Evolutionary conservation across 2,113 vertebrate genomes (phyloP).

Genomic region (Steatornis caripensis): DNA sequence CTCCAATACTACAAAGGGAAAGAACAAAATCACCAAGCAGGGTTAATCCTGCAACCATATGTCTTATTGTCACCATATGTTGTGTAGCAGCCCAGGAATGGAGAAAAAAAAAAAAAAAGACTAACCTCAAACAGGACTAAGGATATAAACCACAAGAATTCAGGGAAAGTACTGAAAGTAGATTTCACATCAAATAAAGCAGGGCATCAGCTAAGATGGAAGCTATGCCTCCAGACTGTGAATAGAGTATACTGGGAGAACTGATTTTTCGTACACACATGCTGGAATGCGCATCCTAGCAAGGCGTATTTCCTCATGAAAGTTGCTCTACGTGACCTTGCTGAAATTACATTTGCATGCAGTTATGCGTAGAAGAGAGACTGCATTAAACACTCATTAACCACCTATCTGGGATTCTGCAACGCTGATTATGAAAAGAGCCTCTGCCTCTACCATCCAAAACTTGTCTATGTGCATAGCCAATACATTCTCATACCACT

Average conservation of each 20-base stretch:
- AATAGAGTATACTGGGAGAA: background rate
- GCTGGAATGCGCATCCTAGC: background rate
- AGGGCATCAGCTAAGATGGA: background rate
- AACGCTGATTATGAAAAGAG: background rate
- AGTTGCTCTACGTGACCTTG: background rate
- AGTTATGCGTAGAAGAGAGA: background rate
- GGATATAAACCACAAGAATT: background rate
- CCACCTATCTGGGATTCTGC: background rate
- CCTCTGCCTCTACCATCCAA: background rate
- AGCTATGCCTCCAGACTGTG: background rate
- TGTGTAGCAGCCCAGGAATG: background rate
- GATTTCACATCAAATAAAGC: background rate
- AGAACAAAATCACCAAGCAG: background rate
- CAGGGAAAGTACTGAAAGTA: background rate
- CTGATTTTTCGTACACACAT: background rate
- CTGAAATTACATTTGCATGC: background rate
- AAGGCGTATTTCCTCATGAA: background rate
- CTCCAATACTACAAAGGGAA: constrained; percentile 80
- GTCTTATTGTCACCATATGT: background rate
- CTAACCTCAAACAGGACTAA: background rate
- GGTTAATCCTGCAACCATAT: constrained; percentile 3
- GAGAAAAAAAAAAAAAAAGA: background rate
- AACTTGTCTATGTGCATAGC: background rate
- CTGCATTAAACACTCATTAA: background rate
- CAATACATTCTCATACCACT: background rate